Percentiles rank a stretch among this genome's conserved stretches.
These are phyloP conservation scores for Habrosyne pyritoides DNA, from an alignment of 2,888 invertebrate species.

Conservation along the genomic window DNA sequence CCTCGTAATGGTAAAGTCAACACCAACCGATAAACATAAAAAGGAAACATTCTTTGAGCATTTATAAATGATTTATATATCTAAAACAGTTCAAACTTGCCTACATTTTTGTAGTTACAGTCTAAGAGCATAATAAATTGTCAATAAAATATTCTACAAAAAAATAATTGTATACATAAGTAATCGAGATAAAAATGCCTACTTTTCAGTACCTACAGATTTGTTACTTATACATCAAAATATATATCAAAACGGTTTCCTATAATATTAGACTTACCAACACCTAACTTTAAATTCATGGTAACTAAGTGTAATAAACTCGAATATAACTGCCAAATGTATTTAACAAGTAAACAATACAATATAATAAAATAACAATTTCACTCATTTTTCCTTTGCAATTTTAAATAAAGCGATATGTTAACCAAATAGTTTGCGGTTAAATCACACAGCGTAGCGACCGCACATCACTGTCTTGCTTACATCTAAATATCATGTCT, in stretches of 20 bases:
- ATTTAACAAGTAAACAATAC: slow-evolving; percentile 2
- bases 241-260: slow-evolving; percentile 7
- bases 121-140: background rate
- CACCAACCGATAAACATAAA: slow-evolving; percentile 56
- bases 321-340: slow-evolving; percentile 4
- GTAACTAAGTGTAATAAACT: slow-evolving; percentile 31
- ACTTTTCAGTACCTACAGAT: slow-evolving; percentile 19
- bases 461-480: slow-evolving; percentile 34
- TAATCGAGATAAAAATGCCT: slow-evolving; percentile 24
- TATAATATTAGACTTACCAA: slow-evolving; percentile 28
- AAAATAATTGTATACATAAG: background rate
- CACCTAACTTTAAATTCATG: slow-evolving; percentile 35
- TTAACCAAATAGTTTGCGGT: slow-evolving; percentile 27
- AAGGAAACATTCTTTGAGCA: slow-evolving; percentile 72
- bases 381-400: slow-evolving; percentile 1
- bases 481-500: slow-evolving; percentile 31
- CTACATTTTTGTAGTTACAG: slow-evolving; percentile 5
- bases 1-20: slow-evolving; percentile 52
- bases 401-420: slow-evolving; percentile 23
- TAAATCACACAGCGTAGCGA: slow-evolving; percentile 47
- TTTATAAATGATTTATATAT: slow-evolving; percentile 31
- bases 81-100: slow-evolving; percentile 2
- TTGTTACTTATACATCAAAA: slow-evolving; percentile 17
- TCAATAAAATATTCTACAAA: background rate
- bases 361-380: slow-evolving; percentile 7